Base-by-base conservation (phyloP, 37 sponge, comb jelly and placozoan genomes). In the Lycopodina hypogea region DNA sequence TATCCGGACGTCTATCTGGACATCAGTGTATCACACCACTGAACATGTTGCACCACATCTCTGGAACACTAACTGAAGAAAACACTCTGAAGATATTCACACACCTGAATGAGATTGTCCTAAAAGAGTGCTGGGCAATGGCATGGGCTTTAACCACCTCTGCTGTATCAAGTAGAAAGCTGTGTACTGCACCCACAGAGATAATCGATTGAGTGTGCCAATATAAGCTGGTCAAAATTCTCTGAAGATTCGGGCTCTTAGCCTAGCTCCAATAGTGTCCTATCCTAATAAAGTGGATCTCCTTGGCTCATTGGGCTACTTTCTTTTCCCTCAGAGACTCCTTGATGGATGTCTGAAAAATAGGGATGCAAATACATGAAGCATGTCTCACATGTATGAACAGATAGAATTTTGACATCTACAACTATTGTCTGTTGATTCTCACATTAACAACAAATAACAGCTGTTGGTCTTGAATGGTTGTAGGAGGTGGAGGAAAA, bases 111-210 rank as follows among this genome's bases (percentile, higher is more conserved):
- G 88, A 72, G 34, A 95, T 95, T 28, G 85, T 93, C 37, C 87
- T 76, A 11, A 97, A 86, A 11, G 99, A 96, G 29, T 90, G 90
- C 80, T 88, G 58, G 7, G 89, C 99, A 0, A 95, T 71, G 23
- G 71, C 80, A 61, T 93, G 84, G 0, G 96, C 96, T 52, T 85
- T 93, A 75, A 93, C 96, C 61, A 95, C 89, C 53, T 97, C 92
- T 17, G 96, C 89, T 15, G 88, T 62, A 66, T 90, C 65, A 95
- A 78, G 67, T 80, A 83, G 88, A 83, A 93, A 39, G 96, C 93
- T 83, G 93, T 92, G 87, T 93, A 97, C 81, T 95, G 92, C 38
- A 95, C 70, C 99, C 99, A 97, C 39, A 82, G 81, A 0, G 82
- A 75, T 0, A 94, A 92, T 68, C 67, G 67, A 81, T 95, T 90